A percentile compares a stretch with the other conserved stretches of the same genome.
Conservation (phyloP, 2,888 invertebrate genomes). For the Scaptomyza cyrtandrae region DNA sequence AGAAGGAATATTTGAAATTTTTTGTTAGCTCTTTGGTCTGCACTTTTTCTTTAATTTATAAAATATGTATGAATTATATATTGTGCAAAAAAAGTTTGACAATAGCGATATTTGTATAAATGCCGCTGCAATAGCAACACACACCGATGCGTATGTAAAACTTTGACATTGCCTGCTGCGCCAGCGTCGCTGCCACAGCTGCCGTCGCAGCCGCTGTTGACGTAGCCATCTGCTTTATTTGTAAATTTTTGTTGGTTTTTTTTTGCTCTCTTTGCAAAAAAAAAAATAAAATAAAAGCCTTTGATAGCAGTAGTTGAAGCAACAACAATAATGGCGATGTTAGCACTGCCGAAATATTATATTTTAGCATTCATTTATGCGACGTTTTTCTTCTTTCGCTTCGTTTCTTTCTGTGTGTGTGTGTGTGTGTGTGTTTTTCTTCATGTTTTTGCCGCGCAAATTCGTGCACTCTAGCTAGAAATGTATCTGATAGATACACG, state of each 20-base stretch:
- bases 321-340: constrained; percentile 54
- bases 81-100: constrained; percentile 34
- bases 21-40: constrained; percentile 16
- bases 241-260: constrained; percentile 22
- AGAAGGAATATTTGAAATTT: constrained; percentile 7
- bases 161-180: constrained; percentile 36
- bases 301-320: constrained; percentile 66
- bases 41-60: constrained; percentile 26
- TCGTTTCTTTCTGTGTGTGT: background rate
- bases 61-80: constrained; percentile 32
- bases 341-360: constrained; percentile 59
- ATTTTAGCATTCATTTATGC: constrained; percentile 78
- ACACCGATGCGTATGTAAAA: constrained; percentile 27
- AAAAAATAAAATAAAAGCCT: constrained; percentile 59
- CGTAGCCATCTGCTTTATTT: constrained; percentile 61
- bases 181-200: constrained; percentile 32
- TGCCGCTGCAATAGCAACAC: constrained; percentile 36
- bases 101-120: constrained; percentile 49
- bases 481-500: constrained; percentile 70
- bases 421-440: constrained; percentile 7
- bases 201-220: constrained; percentile 38
- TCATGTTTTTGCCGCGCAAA: constrained; percentile 64
- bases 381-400: constrained; percentile 34
- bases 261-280: constrained; percentile 27
- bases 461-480: constrained; percentile 66